Evolutionary conservation across 2,888 invertebrate species (phyloP).

Genomic region (Stramonita haemastoma): DNA sequence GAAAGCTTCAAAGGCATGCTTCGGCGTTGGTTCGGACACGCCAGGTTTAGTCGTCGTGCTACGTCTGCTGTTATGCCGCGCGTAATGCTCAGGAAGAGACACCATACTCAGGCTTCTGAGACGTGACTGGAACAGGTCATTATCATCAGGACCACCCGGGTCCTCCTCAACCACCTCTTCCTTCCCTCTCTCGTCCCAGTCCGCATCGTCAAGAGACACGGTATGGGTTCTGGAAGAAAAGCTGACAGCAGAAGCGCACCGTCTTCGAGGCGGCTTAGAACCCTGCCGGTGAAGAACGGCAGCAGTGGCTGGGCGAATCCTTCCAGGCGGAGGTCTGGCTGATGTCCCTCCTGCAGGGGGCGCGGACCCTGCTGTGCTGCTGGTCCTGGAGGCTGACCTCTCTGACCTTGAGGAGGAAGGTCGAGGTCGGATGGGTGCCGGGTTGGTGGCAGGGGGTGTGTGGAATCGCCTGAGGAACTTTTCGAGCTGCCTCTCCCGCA

Average conservation of each 20-base stretch:
- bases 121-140: not conserved
- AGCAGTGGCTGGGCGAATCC: not conserved
- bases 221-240: not conserved
- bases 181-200: not conserved
- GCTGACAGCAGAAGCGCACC: conserved; percentile 3
- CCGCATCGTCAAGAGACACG: not conserved
- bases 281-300: not conserved
- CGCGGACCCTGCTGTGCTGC: not conserved
- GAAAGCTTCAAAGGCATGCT: not conserved
- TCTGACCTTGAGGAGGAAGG: conserved; percentile 12
- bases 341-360: not conserved
- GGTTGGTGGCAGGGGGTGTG: not conserved
- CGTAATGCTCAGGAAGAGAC: not conserved
- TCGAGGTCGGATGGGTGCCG: not conserved
- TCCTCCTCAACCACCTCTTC: not conserved
- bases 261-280: not conserved
- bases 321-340: no score
- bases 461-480: conserved; percentile 46
- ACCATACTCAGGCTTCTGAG: conserved; percentile 17
- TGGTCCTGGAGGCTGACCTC: not conserved
- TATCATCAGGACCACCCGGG: no score
- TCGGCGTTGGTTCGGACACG: not conserved
- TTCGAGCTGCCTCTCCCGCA: conserved; percentile 56
- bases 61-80: not conserved
- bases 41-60: not conserved